Base-by-base conservation (phyloP, 2,797 vertebrate species). In the Silurus lanzhouensis region DNA sequence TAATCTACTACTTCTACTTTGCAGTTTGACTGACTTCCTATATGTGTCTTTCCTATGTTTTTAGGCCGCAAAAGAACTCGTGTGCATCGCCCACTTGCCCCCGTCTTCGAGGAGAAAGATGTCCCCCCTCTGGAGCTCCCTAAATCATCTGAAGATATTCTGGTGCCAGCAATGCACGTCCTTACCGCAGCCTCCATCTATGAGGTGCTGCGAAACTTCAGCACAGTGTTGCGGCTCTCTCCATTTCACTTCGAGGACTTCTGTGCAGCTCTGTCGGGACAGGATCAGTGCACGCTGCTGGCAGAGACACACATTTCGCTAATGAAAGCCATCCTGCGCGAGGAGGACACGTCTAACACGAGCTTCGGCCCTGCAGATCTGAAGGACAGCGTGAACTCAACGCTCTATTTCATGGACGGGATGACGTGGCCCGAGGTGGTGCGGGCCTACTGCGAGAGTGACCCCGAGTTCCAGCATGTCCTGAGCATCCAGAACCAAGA, bases 361-460 rank as follows among this genome's bases (percentile, higher is more conserved):
- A 98, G 96, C 83, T 99, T 99, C 88, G 97, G 97, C 87, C 98
- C 98, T 19, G 96, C 98, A 66, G 98, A 99, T 87, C 96, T 99
- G 90, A 99, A 98, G 94, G 98, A 99, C 93, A 98, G 97, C 1
- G 97, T 98, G 87, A 98, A 99, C 91, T 99, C 98, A 91, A 98
- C 97, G 2, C 93, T 99, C 68, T 99, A 98, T 90, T 97, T 99
- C 92, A 96, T 99, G 83, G 98, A 99, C 22, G 97, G 97, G 61
- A 99, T 99, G 98, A 99, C 97, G 17, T 99, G 97, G 98, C 97
- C 98, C 0, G 98, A 98, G 95, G 97, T 98, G 90, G 95, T 99
- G 92, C 96, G 98, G 44, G 96, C 97, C 6, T 99, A 99, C 94
- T 99, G 98, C 86, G 97, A 99, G 93, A 99, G 98, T 48, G 98